phyloP scores from a whole-genome alignment of 2,113 vertebrate species.

The Cisticola juncidis region DNA sequence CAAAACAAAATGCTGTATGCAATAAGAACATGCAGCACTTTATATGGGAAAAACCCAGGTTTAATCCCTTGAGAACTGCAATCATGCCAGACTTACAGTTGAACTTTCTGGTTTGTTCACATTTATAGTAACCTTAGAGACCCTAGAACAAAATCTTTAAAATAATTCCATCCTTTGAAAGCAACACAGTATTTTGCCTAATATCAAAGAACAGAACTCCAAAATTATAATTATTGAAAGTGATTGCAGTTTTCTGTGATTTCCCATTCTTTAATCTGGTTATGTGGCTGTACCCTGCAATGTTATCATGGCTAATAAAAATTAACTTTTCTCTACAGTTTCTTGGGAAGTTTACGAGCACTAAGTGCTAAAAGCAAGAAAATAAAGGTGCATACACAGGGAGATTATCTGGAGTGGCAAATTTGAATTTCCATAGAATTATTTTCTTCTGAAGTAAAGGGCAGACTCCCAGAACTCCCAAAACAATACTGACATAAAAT shows the following conservation, averaged over 20 bases:
- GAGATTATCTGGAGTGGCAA: accelerated
- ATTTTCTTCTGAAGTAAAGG: not conserved
- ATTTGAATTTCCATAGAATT: not conserved
- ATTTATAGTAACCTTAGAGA: not conserved
- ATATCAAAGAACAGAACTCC: not conserved
- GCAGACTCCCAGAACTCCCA: not conserved
- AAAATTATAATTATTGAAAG: not conserved
- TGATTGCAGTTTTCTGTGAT: not conserved
- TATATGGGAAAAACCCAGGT: not conserved
- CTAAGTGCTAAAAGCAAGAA: not conserved
- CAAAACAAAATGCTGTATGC: not conserved
- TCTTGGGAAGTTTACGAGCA: not conserved
- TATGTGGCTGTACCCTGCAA: not conserved
- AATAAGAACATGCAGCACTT: not conserved
- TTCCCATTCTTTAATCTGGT: not conserved
- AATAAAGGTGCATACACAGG: not conserved
- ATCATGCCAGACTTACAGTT: not conserved
- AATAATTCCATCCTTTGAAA: not conserved
- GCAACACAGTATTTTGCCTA: not conserved
- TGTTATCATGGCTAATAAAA: not conserved
- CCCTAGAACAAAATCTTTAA: not conserved
- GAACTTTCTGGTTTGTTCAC: not conserved
- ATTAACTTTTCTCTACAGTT: not conserved
- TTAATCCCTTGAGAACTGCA: not conserved
- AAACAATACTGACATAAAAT: not conserved